Evolutionary conservation across 1,140 invertebrate species (phyloP), one percentile per base, ranked within the genome.

Genomic region (Chymomyza costata): DNA sequence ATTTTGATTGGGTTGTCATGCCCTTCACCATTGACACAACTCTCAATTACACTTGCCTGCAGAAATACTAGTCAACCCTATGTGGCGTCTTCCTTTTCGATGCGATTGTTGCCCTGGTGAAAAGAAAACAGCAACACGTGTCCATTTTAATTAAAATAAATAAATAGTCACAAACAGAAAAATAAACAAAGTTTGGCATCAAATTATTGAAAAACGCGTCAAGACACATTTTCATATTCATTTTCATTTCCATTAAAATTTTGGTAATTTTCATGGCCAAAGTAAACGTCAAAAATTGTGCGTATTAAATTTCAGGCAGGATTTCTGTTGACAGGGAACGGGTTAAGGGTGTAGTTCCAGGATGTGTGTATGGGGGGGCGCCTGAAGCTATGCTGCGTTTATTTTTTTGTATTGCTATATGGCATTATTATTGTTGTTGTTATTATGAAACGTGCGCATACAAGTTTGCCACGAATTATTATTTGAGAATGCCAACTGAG

Each of bases 91-190:
- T 35, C 31, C 15, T 59, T 56, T 41, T 40, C 37, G 53, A 55
- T 39, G 37, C 15, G 46, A 54, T 5, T 55, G 63, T 78, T 80
- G 46, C 48, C 54, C 56, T 58, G 64, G 50, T 46, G 5, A 53
- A 65, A 78, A 55, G 54, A 67, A 81, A 81, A 80, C 59, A 81
- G 74, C 64, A 68, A 81, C 74, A 80, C 74, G 74, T 80, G 74
- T 52, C 74, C 46, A 50, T 74, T 80, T 80, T 80, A 80, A 80
- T 80, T 80, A 80, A 80, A 80, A 81, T 80, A 80, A 80, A 80
- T 80, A 80, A 80, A 81, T 59, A 81, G 64, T 48, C 56, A 68
- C 63, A 54, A 80, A 68, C 71, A 46, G 18, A 60, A 59, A 73
- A 71, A 62, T 58, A 74, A 74, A 52, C 58, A 37, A 32, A 38